A percentile compares a stretch with the other conserved stretches of the same genome.
Conservation (phyloP, 2,888 invertebrate species). For the Eupelmus urozonus region DNA sequence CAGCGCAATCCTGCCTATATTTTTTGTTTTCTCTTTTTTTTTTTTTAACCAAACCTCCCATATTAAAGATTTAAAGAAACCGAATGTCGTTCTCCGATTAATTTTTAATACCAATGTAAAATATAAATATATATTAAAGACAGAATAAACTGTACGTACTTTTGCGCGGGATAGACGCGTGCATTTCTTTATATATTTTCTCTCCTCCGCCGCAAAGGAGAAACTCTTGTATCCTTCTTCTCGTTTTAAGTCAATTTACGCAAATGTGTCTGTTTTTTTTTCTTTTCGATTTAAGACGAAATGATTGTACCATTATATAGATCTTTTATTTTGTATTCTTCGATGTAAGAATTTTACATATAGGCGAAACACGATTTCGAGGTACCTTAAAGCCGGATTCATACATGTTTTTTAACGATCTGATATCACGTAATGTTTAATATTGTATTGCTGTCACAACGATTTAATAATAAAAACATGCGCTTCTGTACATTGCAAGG, state of each 20-base stretch:
- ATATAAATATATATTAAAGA: slow-evolving; percentile 16
- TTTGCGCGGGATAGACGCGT: too few species aligned
- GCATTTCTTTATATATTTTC: slow-evolving; percentile 50
- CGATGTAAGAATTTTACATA: slow-evolving; percentile 46
- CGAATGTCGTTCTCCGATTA: slow-evolving; percentile 56
- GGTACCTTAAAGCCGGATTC: slow-evolving; percentile 54
- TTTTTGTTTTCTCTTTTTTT: slow-evolving; percentile 39
- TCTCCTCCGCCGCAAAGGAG: slow-evolving; percentile 13
- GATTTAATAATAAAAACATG: slow-evolving; percentile 60
- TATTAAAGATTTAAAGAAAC: slow-evolving; percentile 53
- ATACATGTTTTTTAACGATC: slow-evolving; percentile 64
- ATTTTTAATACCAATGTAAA: slow-evolving; percentile 41
- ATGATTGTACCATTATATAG: slow-evolving; percentile 49
- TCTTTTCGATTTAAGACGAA: slow-evolving; percentile 38
- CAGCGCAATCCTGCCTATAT: slow-evolving; percentile 57
- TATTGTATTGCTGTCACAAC: slow-evolving; percentile 65
- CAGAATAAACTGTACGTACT: too few species aligned
- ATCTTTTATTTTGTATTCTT: slow-evolving; percentile 57
- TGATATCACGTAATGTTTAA: slow-evolving; percentile 63
- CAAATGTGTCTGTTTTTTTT: slow-evolving; percentile 38
- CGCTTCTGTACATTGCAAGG: slow-evolving; percentile 70
- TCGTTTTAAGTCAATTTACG: slow-evolving; percentile 27
- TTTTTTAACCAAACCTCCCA: slow-evolving; percentile 43
- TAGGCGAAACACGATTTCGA: slow-evolving; percentile 23
- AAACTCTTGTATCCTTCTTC: slow-evolving; percentile 18